phyloP scores from a whole-genome alignment of 1,140 invertebrate species.

The Chrysopa pallens region DNA sequence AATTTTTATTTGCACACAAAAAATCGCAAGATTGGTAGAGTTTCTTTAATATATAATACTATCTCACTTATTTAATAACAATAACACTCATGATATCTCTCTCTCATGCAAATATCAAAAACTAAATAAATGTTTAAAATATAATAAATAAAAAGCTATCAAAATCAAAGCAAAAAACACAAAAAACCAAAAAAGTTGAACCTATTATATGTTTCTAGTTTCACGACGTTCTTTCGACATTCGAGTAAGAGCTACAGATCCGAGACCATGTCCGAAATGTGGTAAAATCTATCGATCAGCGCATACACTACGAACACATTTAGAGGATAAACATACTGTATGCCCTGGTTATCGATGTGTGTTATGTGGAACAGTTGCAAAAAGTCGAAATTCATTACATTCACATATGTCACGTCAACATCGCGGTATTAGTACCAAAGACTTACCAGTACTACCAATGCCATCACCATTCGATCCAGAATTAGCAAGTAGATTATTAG shows the following conservation, averaged over 20 bases:
- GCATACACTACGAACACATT: conserved; percentile 72
- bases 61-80: too few species aligned
- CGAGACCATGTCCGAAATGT: conserved; percentile 77
- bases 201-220: conserved; percentile 28
- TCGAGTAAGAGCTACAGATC: conserved; percentile 76
- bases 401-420: conserved; percentile 87
- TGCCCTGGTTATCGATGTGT: conserved; percentile 83
- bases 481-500: conserved; percentile 58
- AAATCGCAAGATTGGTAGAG: too few species aligned
- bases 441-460: conserved; percentile 77
- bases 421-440: conserved; percentile 79
- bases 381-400: conserved; percentile 75
- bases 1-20: too few species aligned
- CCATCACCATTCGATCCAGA: conserved; percentile 79
- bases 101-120: too few species aligned
- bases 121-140: too few species aligned
- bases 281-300: conserved; percentile 84
- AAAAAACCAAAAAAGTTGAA: not conserved
- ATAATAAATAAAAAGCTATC: not conserved
- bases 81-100: too few species aligned
- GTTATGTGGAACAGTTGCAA: conserved; percentile 78
- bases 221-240: conserved; percentile 60
- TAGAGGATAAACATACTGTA: conserved; percentile 83
- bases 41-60: too few species aligned
- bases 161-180: not conserved